A percentile compares a stretch with the other conserved stretches of the same genome.
These are phyloP conservation scores for Podarcis raffonei DNA, from an alignment of 2,113 vertebrate species.

Conservation along the genomic window DNA sequence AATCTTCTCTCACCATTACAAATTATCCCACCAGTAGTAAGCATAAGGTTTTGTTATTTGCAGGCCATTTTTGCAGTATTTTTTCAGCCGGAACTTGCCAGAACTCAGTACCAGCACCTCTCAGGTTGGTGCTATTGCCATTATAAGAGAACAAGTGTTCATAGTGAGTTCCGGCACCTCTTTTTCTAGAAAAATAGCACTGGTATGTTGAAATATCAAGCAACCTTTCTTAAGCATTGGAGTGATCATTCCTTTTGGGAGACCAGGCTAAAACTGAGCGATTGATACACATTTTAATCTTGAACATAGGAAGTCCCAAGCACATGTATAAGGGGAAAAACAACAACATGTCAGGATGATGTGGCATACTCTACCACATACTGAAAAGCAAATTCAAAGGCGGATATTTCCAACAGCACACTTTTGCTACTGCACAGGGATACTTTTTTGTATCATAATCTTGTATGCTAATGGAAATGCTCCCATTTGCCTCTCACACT, in stretches of 20 bases:
- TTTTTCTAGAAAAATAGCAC: too few relatives aligned
- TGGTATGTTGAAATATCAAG: neutral
- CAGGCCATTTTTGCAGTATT: too few relatives aligned
- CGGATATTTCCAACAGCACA: neutral
- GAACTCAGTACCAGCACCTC: too few relatives aligned
- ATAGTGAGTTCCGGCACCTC: too few relatives aligned
- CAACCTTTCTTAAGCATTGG: neutral
- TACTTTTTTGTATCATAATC: too few relatives aligned
- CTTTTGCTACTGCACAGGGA: neutral
- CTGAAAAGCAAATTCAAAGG: neutral
- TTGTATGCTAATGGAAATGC: neutral
- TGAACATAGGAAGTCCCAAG: neutral
- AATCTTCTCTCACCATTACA: neutral
- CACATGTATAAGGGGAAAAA: neutral
- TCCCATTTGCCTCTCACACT: neutral
- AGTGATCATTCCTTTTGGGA: neutral
- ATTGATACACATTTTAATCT: neutral
- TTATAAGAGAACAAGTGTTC: too few relatives aligned
- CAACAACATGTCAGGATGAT: neutral
- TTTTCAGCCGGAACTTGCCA: too few relatives aligned
- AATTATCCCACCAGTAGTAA: neutral
- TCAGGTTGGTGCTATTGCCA: too few relatives aligned
- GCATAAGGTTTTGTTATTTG: neutral
- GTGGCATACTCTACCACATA: neutral
- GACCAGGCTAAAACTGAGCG: neutral